phyloP scores from a whole-genome alignment of 2,113 vertebrate species.

The Psammodynastes pulverulentus region DNA sequence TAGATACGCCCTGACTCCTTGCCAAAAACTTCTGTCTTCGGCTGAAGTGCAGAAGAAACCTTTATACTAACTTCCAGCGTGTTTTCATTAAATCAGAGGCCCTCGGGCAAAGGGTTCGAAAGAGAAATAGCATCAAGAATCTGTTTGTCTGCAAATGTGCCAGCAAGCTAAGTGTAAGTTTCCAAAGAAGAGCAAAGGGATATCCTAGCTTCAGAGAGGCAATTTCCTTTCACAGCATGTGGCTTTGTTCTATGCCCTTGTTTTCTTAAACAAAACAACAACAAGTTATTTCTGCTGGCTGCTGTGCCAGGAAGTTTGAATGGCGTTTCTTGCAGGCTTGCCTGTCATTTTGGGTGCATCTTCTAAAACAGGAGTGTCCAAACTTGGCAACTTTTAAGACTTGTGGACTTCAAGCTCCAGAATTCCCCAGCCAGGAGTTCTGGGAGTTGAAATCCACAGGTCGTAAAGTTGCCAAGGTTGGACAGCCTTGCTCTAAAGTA shows the following conservation, averaged over 20 bases:
- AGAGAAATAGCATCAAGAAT: constrained; percentile 53
- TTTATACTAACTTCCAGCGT: not conserved
- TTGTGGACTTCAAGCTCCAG: not conserved
- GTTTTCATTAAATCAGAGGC: constrained; percentile 46
- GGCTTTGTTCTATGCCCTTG: not conserved
- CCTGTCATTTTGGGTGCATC: not conserved
- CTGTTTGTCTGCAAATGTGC: constrained; percentile 49
- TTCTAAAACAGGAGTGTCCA: not conserved
- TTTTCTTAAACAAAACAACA: constrained; percentile 41
- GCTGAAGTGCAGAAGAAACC: fast-evolving
- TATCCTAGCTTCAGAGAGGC: constrained; percentile 30
- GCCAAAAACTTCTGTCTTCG: not conserved
- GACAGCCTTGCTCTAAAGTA: too few species aligned
- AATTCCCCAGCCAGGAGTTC: not conserved
- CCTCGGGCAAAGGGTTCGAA: constrained; percentile 37
- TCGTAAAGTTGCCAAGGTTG: not conserved
- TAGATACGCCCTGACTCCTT: not conserved
- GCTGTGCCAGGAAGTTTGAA: not conserved
- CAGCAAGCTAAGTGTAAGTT: constrained; percentile 23
- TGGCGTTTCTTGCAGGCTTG: not conserved
- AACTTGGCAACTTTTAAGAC: not conserved
- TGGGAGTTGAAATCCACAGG: not conserved
- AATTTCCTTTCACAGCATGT: constrained; percentile 34
- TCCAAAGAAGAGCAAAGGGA: constrained; percentile 32
- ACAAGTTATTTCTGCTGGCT: constrained; percentile 38